Conservation (phyloP, 30 jellyfish, hydroid and myxozoan species). For the Catostylus mosaicus region DNA sequence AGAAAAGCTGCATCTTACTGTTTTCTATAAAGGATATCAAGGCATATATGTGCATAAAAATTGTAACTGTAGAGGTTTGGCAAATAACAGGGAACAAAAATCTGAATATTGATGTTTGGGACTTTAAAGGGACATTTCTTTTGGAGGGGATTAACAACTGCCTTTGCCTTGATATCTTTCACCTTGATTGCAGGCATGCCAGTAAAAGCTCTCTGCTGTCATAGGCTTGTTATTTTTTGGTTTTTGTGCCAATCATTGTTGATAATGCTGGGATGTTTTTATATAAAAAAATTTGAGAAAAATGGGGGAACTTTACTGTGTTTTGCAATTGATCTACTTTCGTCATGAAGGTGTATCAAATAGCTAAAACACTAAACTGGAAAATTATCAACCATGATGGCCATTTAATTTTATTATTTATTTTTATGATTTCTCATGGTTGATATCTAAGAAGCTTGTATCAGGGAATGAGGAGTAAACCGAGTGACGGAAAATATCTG, state of each 20-base stretch:
- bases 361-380: not conserved
- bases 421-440: slow-evolving; percentile 65
- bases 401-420: slow-evolving; percentile 51
- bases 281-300: not conserved
- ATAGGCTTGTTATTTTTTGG: slow-evolving; percentile 16
- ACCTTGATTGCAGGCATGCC: slow-evolving; percentile 4
- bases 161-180: not conserved
- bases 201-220: slow-evolving; percentile 30
- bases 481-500: not conserved
- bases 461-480: not conserved
- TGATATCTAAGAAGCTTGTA: slow-evolving; percentile 42
- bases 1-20: not conserved
- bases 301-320: not conserved
- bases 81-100: too few relatives aligned
- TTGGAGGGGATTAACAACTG: too few relatives aligned
- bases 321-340: not conserved
- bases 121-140: not conserved
- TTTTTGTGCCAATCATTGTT: slow-evolving; percentile 10
- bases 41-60: too few relatives aligned
- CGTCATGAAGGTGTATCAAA: slow-evolving; percentile 4
- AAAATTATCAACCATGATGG: slow-evolving; percentile 31
- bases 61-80: too few relatives aligned
- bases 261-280: not conserved
- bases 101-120: too few relatives aligned
- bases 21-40: not conserved